Base-by-base conservation (phyloP, 1,140 invertebrate genomes). In the Steinernema feltiae region DNA sequence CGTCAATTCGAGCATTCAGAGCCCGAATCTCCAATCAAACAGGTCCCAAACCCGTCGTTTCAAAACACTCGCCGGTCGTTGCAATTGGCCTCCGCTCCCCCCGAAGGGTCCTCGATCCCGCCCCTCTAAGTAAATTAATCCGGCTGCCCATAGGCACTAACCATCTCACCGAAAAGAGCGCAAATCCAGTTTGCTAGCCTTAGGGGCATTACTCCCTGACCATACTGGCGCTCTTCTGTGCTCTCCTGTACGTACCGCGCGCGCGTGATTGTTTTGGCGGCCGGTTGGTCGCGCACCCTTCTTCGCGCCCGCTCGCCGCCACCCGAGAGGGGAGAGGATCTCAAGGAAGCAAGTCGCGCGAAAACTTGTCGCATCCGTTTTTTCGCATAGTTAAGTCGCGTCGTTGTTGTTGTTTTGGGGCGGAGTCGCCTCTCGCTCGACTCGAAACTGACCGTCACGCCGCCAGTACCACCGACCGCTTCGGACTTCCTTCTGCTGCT, bases 311-410 rank as follows among this genome's bases (percentile, higher is more conserved):
- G n/a, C 3, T 63, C 53, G 53, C 53, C 53, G 53, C 53, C 53
- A 18, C 35, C 35, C 35, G 7, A 41, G 7, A 7, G 7, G 53
- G 24, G 53, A 63, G 53, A 63, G 53, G 53, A 63, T 63, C 53
- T 63, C 53, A 63, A 63, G 53, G 53, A 63, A 63, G 53, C 53
- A 21, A 7, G 53, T 7, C 24, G 53, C 53, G 24, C 15, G 53
- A 63, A 46, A 63, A 63, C 53, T 63, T 63, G 53, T 63, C 53
- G 53, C 53, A 63, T 63, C 53, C 53, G 53, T 63, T 63, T 63
- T 63, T 63, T 63, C 53, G 53, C 53, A 63, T 63, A 63, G 53
- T 63, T 63, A 63, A 63, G 53, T 63, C 53, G 15, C 3, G 15
- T 27, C 53, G 53, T 7, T 63, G 53, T 63, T 63, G 53, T 63